A percentile compares a stretch with the other conserved stretches of the same genome.
Conservation (phyloP, 2,888 invertebrate genomes). For the Zygogramma bicolorata region DNA sequence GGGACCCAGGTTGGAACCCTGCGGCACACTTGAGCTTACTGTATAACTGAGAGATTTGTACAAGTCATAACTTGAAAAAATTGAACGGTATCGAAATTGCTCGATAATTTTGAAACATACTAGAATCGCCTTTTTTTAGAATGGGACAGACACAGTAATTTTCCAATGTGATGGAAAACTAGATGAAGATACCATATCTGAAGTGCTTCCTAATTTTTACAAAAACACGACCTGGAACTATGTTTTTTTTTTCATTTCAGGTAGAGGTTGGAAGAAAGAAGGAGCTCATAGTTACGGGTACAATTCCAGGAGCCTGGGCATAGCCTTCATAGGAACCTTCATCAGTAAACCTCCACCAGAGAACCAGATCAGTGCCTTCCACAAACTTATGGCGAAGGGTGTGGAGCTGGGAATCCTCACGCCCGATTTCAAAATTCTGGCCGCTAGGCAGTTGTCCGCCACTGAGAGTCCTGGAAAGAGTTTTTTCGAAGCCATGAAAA, state of each 20-base stretch:
- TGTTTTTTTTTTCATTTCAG: conserved; percentile 49
- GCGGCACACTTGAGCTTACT: no score
- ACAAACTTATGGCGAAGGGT: conserved; percentile 74
- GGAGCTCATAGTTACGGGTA: conserved; percentile 76
- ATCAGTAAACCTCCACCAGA: conserved; percentile 68
- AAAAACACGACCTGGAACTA: no score
- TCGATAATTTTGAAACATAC: no score
- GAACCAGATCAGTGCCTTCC: conserved; percentile 73
- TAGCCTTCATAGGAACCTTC: conserved; percentile 82
- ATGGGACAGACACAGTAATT: no score
- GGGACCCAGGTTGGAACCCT: no score
- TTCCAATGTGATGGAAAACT: no score
- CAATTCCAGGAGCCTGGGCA: conserved; percentile 76
- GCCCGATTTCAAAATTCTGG: conserved; percentile 76
- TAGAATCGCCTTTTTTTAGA: no score
- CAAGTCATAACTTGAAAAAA: no score
- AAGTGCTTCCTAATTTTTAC: no score
- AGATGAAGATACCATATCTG: no score
- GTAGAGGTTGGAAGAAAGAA: conserved; percentile 32
- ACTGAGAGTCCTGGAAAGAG: conserved; percentile 78
- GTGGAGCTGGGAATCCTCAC: conserved; percentile 73
- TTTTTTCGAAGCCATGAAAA: conserved; percentile 74
- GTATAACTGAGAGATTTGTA: no score
- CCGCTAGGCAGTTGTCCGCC: conserved; percentile 75
- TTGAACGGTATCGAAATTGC: no score